Evolutionary conservation across 2,113 vertebrate genomes (phyloP).

Genomic region (Platichthys flesus): DNA sequence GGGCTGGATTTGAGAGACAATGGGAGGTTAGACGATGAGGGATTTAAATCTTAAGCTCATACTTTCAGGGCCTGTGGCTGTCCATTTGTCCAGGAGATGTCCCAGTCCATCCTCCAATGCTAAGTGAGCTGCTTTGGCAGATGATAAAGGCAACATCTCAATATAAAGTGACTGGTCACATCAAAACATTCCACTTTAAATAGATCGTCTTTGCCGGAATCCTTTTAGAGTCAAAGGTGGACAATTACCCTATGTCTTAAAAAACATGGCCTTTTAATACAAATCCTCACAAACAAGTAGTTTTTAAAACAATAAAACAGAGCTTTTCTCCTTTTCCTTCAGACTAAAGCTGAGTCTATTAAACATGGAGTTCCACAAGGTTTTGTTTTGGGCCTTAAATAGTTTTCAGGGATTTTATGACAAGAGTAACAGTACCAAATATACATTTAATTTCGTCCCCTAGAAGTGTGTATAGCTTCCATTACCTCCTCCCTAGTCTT

Average conservation of each 20-base stretch:
- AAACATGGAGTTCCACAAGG: too few species aligned
- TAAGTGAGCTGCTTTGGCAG: slow-evolving; percentile 32
- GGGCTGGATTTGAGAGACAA: slow-evolving; percentile 72
- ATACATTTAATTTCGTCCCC: too few species aligned
- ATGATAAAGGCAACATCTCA: slow-evolving; percentile 51
- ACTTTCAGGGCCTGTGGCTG: slow-evolving; percentile 39
- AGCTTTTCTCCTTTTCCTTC: too few species aligned
- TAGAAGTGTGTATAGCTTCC: too few species aligned
- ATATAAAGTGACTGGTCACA: slow-evolving; percentile 12
- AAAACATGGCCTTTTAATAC: too few species aligned
- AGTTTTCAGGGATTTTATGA: too few species aligned
- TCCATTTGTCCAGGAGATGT: slow-evolving; percentile 28
- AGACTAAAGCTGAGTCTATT: too few species aligned
- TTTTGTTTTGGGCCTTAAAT: too few species aligned
- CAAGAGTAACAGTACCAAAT: too few species aligned
- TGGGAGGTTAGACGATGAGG: slow-evolving; percentile 78
- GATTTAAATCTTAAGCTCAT: slow-evolving; percentile 69
- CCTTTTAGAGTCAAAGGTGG: not conserved
- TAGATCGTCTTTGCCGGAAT: not conserved
- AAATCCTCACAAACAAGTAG: too few species aligned
- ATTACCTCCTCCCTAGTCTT: too few species aligned
- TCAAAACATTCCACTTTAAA: slow-evolving; percentile 18
- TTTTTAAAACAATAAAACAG: too few species aligned
- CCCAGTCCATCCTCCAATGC: slow-evolving; percentile 23
- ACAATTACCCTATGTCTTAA: not conserved